Evolutionary conservation across 2,888 invertebrate species (phyloP).

Genomic region (Cordilura impudica): DNA sequence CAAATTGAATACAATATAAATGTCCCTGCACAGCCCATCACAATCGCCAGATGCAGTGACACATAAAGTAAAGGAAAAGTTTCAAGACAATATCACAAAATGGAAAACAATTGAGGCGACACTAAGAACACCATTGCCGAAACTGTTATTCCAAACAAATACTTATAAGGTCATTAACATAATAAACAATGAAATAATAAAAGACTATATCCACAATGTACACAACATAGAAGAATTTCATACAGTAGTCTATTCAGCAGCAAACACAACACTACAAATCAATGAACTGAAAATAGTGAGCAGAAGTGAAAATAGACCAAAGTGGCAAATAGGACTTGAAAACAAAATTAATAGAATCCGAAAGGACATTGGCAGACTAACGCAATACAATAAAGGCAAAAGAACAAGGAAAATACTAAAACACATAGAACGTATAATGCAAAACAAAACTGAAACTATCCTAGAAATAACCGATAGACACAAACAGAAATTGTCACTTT

Average conservation of each 20-base stretch:
- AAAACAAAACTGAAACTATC: no score
- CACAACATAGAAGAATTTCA: background rate
- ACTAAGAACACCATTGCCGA: background rate
- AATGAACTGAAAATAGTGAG: background rate
- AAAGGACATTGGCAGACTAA: slow-evolving; percentile 2
- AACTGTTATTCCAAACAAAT: background rate
- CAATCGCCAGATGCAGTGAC: no score
- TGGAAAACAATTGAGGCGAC: background rate
- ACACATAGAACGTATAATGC: background rate
- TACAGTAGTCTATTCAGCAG: background rate
- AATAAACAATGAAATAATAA: background rate
- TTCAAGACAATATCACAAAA: background rate
- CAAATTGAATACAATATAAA: no score
- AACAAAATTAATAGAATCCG: background rate
- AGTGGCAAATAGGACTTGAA: slow-evolving; percentile 10
- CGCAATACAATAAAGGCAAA: background rate
- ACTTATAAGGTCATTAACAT: background rate
- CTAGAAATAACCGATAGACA: no score
- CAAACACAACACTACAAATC: background rate
- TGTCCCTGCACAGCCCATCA: no score
- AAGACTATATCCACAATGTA: background rate
- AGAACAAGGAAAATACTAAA: background rate
- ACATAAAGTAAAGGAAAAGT: no score
- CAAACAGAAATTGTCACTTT: no score
- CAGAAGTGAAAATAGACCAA: background rate